phyloP scores from a whole-genome alignment of 2,888 invertebrate genomes.

The Chydorus sphaericus region DNA sequence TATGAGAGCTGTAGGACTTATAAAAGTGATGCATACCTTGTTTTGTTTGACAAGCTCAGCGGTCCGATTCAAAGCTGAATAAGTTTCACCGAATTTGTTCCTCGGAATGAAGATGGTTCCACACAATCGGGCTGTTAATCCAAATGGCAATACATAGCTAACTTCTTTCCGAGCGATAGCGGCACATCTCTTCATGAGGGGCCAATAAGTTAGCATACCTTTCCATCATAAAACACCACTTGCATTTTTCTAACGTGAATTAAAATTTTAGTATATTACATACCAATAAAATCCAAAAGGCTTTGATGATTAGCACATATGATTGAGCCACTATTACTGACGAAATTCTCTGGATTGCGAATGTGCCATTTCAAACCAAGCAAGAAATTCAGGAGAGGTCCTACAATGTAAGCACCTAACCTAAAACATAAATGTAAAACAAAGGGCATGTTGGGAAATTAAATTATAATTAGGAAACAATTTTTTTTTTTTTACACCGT shows the following conservation, averaged over 20 bases:
- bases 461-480: background rate
- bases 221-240: constrained; percentile 13
- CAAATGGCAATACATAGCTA: constrained; percentile 74
- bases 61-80: constrained; percentile 33
- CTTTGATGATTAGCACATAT: constrained; percentile 88
- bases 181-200: constrained; percentile 73
- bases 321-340: constrained; percentile 64
- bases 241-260: background rate
- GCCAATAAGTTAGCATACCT: constrained; percentile 85
- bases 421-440: too few relatives aligned
- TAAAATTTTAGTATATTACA: constrained; percentile 20
- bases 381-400: constrained; percentile 35
- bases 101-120: constrained; percentile 81
- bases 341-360: constrained; percentile 57
- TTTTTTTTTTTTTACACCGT: constrained; percentile 36
- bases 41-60: background rate
- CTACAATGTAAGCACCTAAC: constrained; percentile 37
- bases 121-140: constrained; percentile 71
- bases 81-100: constrained; percentile 59
- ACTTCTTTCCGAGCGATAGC: constrained; percentile 77
- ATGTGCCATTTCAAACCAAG: constrained; percentile 68
- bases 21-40: too few relatives aligned
- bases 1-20: too few relatives aligned
- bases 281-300: constrained; percentile 75
- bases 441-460: too few relatives aligned